Evolutionary conservation across 1,140 invertebrate genomes (phyloP).

Genomic region (Achroia grisella): DNA sequence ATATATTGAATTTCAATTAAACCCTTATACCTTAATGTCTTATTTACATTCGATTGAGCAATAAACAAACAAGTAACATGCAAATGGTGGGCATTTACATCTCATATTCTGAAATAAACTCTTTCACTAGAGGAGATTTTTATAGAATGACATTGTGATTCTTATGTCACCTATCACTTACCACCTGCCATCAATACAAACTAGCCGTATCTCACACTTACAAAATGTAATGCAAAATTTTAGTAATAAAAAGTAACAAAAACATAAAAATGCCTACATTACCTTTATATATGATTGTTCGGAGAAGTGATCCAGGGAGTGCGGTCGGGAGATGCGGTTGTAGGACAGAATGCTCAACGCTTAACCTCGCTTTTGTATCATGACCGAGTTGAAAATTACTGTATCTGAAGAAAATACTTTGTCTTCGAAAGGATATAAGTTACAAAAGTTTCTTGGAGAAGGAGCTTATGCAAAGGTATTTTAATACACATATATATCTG

Average conservation of each 20-base stretch:
- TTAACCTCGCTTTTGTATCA: constrained; percentile 35
- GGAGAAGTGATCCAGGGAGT: constrained; percentile 13
- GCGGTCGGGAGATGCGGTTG: constrained; percentile 12
- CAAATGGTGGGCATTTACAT: too few relatives aligned
- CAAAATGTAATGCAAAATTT: constrained; percentile 31
- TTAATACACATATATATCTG: too few relatives aligned
- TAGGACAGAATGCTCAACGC: constrained; percentile 20
- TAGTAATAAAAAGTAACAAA: constrained; percentile 27
- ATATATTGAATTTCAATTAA: too few relatives aligned
- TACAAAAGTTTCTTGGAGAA: constrained; percentile 77
- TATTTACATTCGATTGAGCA: too few relatives aligned
- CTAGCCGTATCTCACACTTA: too few relatives aligned
- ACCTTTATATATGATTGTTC: constrained; percentile 20
- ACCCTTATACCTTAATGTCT: too few relatives aligned
- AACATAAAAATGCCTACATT: constrained; percentile 48
- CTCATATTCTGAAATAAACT: too few relatives aligned
- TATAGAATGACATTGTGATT: too few relatives aligned
- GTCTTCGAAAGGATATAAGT: constrained; percentile 74
- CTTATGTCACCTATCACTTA: too few relatives aligned
- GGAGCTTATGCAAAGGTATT: constrained; percentile 79
- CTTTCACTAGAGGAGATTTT: too few relatives aligned
- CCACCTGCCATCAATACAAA: too few relatives aligned
- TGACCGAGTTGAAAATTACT: constrained; percentile 64
- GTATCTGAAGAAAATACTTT: constrained; percentile 76
- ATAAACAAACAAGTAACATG: too few relatives aligned